A percentile compares a stretch with the other conserved stretches of the same genome.
These are phyloP conservation scores for Nettapus auritus DNA, from an alignment of 2,113 vertebrate genomes.

Conservation along the genomic window DNA sequence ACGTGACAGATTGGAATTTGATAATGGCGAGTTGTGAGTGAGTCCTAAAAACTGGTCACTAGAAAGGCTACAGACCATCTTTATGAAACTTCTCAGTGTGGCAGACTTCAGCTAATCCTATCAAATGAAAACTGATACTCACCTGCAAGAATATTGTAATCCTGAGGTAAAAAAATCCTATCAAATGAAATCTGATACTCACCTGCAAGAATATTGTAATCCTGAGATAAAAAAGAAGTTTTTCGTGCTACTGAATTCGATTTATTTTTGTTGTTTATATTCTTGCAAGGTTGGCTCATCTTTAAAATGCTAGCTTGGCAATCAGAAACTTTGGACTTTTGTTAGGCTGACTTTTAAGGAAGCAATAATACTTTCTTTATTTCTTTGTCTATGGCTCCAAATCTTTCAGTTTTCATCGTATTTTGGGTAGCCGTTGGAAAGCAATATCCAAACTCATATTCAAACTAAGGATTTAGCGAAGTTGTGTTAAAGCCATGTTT, in stretches of 20 bases:
- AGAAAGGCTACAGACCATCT: background rate
- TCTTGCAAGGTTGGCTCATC: background rate
- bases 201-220: background rate
- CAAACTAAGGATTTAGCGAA: background rate
- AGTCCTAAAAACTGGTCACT: background rate
- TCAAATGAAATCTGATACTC: background rate
- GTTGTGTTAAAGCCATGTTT: background rate
- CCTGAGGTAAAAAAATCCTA: background rate
- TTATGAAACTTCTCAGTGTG: no score
- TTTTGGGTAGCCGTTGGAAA: background rate
- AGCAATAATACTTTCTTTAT: background rate
- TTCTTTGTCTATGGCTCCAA: background rate
- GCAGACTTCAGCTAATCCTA: background rate
- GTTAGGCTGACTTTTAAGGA: background rate
- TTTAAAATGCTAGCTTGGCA: background rate
- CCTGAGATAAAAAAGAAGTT: background rate
- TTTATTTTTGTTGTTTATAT: background rate
- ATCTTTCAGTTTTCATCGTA: background rate
- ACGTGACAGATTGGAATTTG: background rate
- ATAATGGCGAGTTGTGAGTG: background rate
- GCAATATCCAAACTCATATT: background rate
- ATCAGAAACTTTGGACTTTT: background rate
- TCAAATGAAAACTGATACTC: background rate
- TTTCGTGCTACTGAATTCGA: background rate
- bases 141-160: background rate